These are phyloP conservation scores for Cassiopea xamachana DNA, from an alignment of 30 jellyfish, hydroid and myxozoan species.

Conservation along the genomic window DNA sequence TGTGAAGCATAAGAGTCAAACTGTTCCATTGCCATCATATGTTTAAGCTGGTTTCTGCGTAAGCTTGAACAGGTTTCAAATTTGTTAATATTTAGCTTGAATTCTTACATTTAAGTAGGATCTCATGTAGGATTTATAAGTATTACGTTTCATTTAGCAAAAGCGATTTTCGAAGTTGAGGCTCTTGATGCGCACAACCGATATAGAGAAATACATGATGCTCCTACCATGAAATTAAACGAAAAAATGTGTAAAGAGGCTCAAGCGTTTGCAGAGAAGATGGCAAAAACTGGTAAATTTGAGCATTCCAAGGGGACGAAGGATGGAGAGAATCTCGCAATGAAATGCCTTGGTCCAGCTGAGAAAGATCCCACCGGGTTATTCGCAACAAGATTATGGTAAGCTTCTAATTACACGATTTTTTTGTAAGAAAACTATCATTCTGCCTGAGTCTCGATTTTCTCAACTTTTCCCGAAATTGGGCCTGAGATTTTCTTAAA, in stretches of 20 bases:
- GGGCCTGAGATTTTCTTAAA: too few species aligned
- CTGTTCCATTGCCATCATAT: too few species aligned
- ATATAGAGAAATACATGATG: slow-evolving; percentile 60
- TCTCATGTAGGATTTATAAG: too few species aligned
- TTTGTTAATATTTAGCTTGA: too few species aligned
- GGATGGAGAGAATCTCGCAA: slow-evolving; percentile 77
- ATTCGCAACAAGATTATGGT: slow-evolving; percentile 80
- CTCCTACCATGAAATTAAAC: slow-evolving; percentile 43
- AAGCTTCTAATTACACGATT: slow-evolving; percentile 1
- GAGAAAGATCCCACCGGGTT: slow-evolving; percentile 79
- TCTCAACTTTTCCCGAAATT: too few species aligned
- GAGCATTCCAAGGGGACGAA: slow-evolving; percentile 40
- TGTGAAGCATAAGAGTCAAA: too few species aligned
- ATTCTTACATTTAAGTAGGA: too few species aligned
- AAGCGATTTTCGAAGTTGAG: slow-evolving; percentile 30
- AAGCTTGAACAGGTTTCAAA: too few species aligned
- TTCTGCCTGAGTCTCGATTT: too few species aligned
- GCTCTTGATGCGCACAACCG: slow-evolving; percentile 65
- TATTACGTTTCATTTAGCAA: not conserved
- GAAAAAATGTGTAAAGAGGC: slow-evolving; percentile 44
- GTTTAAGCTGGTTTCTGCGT: too few species aligned
- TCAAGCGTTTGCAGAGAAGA: slow-evolving; percentile 53
- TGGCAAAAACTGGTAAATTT: slow-evolving; percentile 54
- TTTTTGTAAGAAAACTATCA: too few species aligned
- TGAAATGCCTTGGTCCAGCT: slow-evolving; percentile 72